Evolutionary conservation across 2,888 invertebrate genomes (phyloP).

Genomic region (Nemotelus pantherinus): DNA sequence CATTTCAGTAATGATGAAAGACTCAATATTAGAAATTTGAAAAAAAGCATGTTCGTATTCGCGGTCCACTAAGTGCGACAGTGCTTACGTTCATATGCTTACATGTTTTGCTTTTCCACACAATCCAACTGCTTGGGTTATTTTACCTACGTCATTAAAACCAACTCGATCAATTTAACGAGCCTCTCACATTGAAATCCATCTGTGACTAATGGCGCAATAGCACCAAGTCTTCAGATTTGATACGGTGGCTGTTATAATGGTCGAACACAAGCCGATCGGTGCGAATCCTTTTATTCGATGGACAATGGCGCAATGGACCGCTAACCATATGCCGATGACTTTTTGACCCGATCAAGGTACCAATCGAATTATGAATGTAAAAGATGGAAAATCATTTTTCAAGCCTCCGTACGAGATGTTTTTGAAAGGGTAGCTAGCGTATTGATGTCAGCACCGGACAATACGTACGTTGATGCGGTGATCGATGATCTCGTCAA

Average conservation of each 20-base stretch:
- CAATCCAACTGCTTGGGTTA: not conserved
- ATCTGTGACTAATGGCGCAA: conserved; percentile 47
- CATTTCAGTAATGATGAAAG: no score
- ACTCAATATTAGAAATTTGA: no score
- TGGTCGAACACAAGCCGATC: conserved; percentile 23
- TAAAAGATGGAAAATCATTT: conserved; percentile 22
- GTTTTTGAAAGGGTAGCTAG: not conserved
- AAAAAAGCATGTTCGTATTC: no score
- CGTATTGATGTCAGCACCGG: conserved; percentile 33
- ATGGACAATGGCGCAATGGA: conserved; percentile 11
- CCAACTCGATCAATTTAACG: conserved; percentile 42
- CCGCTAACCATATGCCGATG: conserved; percentile 22
- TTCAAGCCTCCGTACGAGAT: conserved; percentile 10
- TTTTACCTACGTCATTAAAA: not conserved
- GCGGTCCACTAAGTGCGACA: no score
- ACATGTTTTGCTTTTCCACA: not conserved
- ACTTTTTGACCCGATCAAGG: conserved; percentile 13
- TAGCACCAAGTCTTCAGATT: conserved; percentile 46
- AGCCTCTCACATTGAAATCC: conserved; percentile 40
- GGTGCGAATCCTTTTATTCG: conserved; percentile 43
- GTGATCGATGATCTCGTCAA: conserved; percentile 35
- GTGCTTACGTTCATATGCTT: no score
- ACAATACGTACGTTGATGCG: conserved; percentile 1
- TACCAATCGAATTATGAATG: conserved; percentile 20
- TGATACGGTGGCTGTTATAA: conserved; percentile 41